Base-by-base conservation (phyloP, 2,797 vertebrate genomes). In the Intellagama lesueurii region DNA sequence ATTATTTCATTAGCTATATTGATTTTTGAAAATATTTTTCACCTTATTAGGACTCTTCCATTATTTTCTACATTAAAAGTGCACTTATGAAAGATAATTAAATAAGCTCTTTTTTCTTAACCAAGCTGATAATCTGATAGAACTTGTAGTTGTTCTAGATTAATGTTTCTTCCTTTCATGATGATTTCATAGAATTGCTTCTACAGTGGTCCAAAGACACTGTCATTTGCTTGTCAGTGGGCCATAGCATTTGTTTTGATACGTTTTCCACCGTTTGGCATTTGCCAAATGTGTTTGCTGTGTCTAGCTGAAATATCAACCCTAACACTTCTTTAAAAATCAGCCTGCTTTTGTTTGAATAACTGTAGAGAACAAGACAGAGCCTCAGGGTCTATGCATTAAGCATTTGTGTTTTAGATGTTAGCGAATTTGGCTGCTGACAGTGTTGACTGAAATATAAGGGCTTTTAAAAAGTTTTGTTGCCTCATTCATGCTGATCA, bases 241-340 rank as follows among this genome's bases (percentile, higher is more conserved):
- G 66, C 49, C 16, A 49, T 44, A 81, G n/a, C n/a, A n/a, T n/a
- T n/a, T 81, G n/a, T 49, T 81, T 73, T 40, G 47, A 87, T 70
- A 77, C 70, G 26, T 72, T 70, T 72, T 87, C 66, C 49, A 60
- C 24, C 22, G 60, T 87, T 12, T 87, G 86, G 19, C 26, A 87
- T 81, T 87, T 87, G 68, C 68, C 49, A 72, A 7, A 81, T 72
- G n/a, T 81, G 49, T 72, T 87, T 87, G 78, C 78, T 81, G 32
- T 81, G 78, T 40, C 52, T 28, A 81, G 7, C n/a, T 70, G 68
- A 81, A 81, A 72, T 81, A 72, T 72, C 86, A 87, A 22, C 14
- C 11, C 49, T 66, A 82, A 64, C 24, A 78, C 28, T 78, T 66
- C 2, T 49, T 77, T 35, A 86, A 86, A 86, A 77, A 86, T 49